A percentile compares a stretch with the other conserved stretches of the same genome.
Conservation (phyloP, 2,113 vertebrate genomes). For the Ictalurus furcatus region DNA sequence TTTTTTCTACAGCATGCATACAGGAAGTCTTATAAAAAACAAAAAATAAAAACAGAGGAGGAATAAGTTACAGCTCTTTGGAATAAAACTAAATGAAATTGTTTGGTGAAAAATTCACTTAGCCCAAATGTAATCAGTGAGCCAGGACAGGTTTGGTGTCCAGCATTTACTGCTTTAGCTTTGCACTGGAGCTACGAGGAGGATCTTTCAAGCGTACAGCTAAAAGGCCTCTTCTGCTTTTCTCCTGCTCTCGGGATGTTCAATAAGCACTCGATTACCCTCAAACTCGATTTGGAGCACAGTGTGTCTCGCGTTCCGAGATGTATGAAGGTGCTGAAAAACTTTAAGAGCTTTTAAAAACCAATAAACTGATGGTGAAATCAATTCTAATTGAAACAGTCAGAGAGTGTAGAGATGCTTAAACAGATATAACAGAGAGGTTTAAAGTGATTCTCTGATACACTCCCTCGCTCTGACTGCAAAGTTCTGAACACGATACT, state of each 20-base stretch:
- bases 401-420: not conserved
- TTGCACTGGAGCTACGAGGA: not conserved
- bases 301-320: not conserved
- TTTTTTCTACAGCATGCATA: not conserved
- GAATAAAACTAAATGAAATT: not conserved
- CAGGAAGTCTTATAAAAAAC: not conserved
- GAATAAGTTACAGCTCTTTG: not conserved
- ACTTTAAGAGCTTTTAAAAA: conserved; percentile 31
- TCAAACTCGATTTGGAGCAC: not conserved
- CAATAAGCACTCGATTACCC: not conserved
- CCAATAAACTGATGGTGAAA: not conserved
- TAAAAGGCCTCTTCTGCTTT: conserved; percentile 10
- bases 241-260: conserved; percentile 15
- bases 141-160: not conserved
- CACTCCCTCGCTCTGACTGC: not conserved
- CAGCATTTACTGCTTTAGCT: not conserved
- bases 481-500: conserved; percentile 6
- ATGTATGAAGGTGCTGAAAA: conserved; percentile 5
- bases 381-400: conserved; percentile 38
- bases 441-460: conserved; percentile 7
- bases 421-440: not conserved
- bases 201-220: too few species aligned
- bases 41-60: not conserved
- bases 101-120: not conserved
- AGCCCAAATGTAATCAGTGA: not conserved